phyloP scores from a whole-genome alignment of 1,140 invertebrate species.

The Brachionus calyciflorus region DNA sequence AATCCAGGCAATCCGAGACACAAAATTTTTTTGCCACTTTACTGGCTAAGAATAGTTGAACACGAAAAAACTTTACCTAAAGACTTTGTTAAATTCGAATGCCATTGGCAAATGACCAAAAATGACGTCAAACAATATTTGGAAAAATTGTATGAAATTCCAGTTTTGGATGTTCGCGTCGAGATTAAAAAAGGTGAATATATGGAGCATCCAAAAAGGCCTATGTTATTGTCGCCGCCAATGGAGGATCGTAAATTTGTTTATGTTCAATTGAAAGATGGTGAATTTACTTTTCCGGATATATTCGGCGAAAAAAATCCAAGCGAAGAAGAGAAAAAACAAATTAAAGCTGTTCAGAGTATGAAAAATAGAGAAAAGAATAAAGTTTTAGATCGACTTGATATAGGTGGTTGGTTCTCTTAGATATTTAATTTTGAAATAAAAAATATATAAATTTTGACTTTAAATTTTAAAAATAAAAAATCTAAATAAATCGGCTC shows the following conservation, averaged over 20 bases:
- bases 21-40: constrained; percentile 27
- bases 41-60: constrained; percentile 34
- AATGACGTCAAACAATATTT: constrained; percentile 45
- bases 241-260: constrained; percentile 35
- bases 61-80: constrained; percentile 31
- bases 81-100: constrained; percentile 45
- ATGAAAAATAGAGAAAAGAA: constrained; percentile 43
- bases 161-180: constrained; percentile 38
- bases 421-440: not conserved
- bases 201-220: constrained; percentile 30
- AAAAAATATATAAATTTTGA: not conserved
- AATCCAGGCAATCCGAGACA: constrained; percentile 39
- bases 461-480: not conserved
- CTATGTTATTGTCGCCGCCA: constrained; percentile 28
- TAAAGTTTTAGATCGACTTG: constrained; percentile 29
- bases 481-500: not conserved
- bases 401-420: constrained; percentile 44
- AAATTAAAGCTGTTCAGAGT: constrained; percentile 5
- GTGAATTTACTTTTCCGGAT: constrained; percentile 19
- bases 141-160: constrained; percentile 45
- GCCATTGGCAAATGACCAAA: constrained; percentile 44
- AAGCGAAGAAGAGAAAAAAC: not conserved
- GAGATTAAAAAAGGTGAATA: constrained; percentile 26
- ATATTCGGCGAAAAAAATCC: constrained; percentile 37
- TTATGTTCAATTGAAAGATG: constrained; percentile 40